Percentiles rank a stretch among this genome's conserved stretches.
Evolutionary conservation across 2,797 vertebrate species (phyloP).

Genomic region (Oophaga sylvatica): DNA sequence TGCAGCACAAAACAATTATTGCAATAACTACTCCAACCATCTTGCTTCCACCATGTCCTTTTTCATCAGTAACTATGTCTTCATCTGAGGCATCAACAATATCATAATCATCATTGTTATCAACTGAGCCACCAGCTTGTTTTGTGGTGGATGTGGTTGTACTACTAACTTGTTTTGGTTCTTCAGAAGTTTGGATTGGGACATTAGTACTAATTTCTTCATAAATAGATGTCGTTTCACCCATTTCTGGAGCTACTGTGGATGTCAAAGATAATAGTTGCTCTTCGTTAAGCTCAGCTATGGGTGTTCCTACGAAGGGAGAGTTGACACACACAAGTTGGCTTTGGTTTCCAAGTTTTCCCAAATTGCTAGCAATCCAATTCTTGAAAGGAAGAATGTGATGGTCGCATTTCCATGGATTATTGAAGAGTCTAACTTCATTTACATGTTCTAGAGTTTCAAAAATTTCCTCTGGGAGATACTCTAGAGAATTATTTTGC

Average conservation of each 20-base stretch:
- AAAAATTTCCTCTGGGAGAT: constrained; percentile 79
- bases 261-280: constrained; percentile 51
- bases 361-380: constrained; percentile 80
- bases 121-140: neutral
- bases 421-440: constrained; percentile 82
- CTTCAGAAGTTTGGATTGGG: neutral
- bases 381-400: constrained; percentile 80
- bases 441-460: constrained; percentile 71
- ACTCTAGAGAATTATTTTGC: constrained; percentile 82
- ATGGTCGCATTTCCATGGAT: constrained; percentile 91
- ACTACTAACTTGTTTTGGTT: neutral
- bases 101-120: neutral
- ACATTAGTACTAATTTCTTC: constrained; percentile 15
- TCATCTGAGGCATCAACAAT: neutral
- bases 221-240: neutral
- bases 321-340: constrained; percentile 79
- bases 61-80: constrained; percentile 18
- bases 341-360: constrained; percentile 76
- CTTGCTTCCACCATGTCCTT: constrained; percentile 65
- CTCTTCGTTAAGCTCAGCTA: constrained; percentile 69
- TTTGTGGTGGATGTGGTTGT: neutral
- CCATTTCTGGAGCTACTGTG: constrained; percentile 32
- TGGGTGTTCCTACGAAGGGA: constrained; percentile 64
- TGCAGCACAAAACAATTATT: constrained; percentile 71
- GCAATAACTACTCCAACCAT: constrained; percentile 74